Conservation (phyloP, 2,888 invertebrate genomes). For the Meiosimyza platycephala region DNA sequence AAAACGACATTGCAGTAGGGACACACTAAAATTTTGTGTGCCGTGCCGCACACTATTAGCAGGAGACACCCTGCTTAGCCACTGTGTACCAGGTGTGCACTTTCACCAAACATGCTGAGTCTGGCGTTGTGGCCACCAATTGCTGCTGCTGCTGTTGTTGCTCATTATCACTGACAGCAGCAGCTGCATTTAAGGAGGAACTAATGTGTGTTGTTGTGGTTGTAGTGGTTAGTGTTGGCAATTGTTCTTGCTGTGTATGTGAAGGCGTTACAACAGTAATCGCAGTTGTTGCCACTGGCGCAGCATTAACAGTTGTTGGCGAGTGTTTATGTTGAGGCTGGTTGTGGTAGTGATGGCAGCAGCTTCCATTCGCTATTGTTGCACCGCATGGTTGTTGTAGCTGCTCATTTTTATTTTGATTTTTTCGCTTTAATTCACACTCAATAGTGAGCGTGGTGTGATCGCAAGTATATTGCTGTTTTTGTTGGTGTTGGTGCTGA, state of each 20-base stretch:
- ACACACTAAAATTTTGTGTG: too few species aligned
- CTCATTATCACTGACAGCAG: constrained; percentile 18
- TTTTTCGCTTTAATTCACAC: constrained; percentile 42
- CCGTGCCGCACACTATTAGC: constrained; percentile 53
- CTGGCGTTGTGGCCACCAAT: constrained; percentile 52
- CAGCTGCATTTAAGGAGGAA: constrained; percentile 35
- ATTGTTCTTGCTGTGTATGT: constrained; percentile 23
- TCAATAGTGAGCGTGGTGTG: constrained; percentile 43
- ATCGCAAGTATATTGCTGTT: constrained; percentile 36
- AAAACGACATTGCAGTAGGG: too few species aligned
- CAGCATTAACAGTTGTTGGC: constrained; percentile 37
- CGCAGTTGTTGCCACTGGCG: constrained; percentile 28
- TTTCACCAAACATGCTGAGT: constrained; percentile 66
- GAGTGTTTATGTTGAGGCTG: constrained; percentile 24
- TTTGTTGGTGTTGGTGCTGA: constrained; percentile 39
- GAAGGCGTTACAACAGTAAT: constrained; percentile 17
- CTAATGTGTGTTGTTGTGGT: constrained; percentile 30
- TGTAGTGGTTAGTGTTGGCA: constrained; percentile 4
- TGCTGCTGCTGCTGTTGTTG: constrained; percentile 12
- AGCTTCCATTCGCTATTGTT: constrained; percentile 40
- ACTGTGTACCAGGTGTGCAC: constrained; percentile 68
- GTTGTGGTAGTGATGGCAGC: constrained; percentile 18
- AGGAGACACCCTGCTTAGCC: constrained; percentile 68
- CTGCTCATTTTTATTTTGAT: constrained; percentile 25
- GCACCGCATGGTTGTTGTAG: constrained; percentile 32